A percentile compares a stretch with the other conserved stretches of the same genome.
These are phyloP conservation scores for Belonocnema kinseyi DNA, from an alignment of 1,140 invertebrate species.

Conservation along the genomic window DNA sequence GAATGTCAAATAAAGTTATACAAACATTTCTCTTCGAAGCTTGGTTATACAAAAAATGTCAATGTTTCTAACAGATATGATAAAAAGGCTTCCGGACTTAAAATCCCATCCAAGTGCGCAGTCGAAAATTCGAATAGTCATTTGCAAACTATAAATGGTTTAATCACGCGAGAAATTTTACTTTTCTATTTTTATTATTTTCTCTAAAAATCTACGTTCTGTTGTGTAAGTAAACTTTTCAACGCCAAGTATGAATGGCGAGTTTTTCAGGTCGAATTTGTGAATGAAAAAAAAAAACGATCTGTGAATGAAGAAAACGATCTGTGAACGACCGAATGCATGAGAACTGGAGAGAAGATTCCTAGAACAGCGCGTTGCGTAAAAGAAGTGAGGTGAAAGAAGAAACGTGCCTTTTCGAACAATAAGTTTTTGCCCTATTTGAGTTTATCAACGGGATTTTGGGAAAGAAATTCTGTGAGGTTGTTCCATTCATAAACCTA, in stretches of 20 bases:
- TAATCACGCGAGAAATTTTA: slow-evolving; percentile 4
- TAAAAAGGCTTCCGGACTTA: not conserved
- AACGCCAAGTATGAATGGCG: slow-evolving; percentile 23
- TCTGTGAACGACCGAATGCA: not conserved
- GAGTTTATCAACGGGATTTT: slow-evolving; percentile 26
- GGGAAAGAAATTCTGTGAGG: slow-evolving; percentile 3
- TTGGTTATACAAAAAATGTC: no score
- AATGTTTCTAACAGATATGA: not conserved
- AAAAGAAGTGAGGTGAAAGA: not conserved
- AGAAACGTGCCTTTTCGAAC: slow-evolving; percentile 25
- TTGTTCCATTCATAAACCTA: slow-evolving; percentile 9
- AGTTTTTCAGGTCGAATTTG: slow-evolving; percentile 15
- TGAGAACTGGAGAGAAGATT: slow-evolving; percentile 20
- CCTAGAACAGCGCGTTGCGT: slow-evolving; percentile 25
- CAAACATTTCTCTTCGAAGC: no score
- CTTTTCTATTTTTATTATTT: not conserved
- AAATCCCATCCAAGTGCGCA: no score
- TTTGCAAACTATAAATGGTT: not conserved
- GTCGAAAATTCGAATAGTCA: no score
- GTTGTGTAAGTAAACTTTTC: slow-evolving; percentile 13
- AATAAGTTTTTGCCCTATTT: slow-evolving; percentile 17
- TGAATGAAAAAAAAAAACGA: slow-evolving; percentile 17
- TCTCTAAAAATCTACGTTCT: not conserved
- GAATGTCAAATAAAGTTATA: no score
- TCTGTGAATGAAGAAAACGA: slow-evolving; percentile 9